A percentile compares a stretch with the other conserved stretches of the same genome.
Conservation (phyloP, 1,140 invertebrate genomes). For the Drosophila insularis region DNA sequence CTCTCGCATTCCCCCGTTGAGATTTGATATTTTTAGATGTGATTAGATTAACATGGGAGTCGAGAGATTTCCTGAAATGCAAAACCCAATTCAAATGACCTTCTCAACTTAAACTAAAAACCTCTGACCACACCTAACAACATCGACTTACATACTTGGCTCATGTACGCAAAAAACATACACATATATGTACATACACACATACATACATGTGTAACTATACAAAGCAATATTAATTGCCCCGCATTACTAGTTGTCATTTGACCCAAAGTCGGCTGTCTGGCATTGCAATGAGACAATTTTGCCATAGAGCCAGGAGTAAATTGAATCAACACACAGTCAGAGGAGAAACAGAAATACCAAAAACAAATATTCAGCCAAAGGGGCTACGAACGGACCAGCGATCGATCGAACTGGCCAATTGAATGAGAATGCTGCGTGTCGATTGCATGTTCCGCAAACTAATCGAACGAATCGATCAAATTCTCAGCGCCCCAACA, state of each 20-base stretch:
- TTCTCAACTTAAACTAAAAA: not conserved
- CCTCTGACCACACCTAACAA: not conserved
- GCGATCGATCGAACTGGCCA: constrained; percentile 33
- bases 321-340: constrained; percentile 76
- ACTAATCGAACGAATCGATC: constrained; percentile 82
- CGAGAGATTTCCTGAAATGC: not conserved
- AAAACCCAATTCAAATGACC: constrained; percentile 7
- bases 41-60: not conserved
- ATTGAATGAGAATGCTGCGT: constrained; percentile 78
- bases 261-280: constrained; percentile 70
- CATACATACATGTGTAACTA: not conserved
- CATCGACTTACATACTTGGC: not conserved
- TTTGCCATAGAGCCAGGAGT: constrained; percentile 56
- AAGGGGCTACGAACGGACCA: not conserved
- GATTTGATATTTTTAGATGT: no score
- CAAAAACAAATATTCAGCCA: not conserved
- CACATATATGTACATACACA: not conserved
- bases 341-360: not conserved
- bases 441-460: constrained; percentile 79
- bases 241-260: constrained; percentile 77
- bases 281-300: constrained; percentile 73
- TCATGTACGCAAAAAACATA: not conserved
- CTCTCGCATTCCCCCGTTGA: no score
- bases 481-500: constrained; percentile 72
- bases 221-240: constrained; percentile 66